phyloP scores from a whole-genome alignment of 2,888 invertebrate species.

The Hesperia comma region DNA sequence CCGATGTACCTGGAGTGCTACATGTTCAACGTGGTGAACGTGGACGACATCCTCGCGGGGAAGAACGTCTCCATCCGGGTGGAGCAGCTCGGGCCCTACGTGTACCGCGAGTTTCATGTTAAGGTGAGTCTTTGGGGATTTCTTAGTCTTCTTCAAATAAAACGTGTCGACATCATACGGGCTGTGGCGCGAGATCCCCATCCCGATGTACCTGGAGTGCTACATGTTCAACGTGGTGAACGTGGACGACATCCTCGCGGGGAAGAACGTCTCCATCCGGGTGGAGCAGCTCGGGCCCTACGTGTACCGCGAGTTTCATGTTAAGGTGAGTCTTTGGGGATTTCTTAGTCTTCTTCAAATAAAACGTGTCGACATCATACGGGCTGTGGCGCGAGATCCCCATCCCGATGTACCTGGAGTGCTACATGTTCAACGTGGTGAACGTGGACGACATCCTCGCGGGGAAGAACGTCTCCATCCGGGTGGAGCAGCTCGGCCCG shows the following conservation, averaged over 20 bases:
- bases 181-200: slow-evolving; percentile 92
- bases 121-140: slow-evolving; percentile 60
- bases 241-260: slow-evolving; percentile 82
- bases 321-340: slow-evolving; percentile 61
- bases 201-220: slow-evolving; percentile 91
- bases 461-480: slow-evolving; percentile 79
- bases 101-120: slow-evolving; percentile 85
- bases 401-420: slow-evolving; percentile 91
- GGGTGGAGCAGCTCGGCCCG: slow-evolving; percentile 87
- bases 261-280: slow-evolving; percentile 79
- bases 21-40: slow-evolving; percentile 92
- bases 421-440: slow-evolving; percentile 91
- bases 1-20: slow-evolving; percentile 91
- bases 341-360: too few relatives aligned
- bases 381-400: slow-evolving; percentile 91
- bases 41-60: slow-evolving; percentile 82
- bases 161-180: slow-evolving; percentile 86
- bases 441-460: slow-evolving; percentile 86
- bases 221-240: slow-evolving; percentile 93
- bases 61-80: slow-evolving; percentile 84
- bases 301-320: slow-evolving; percentile 86
- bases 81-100: slow-evolving; percentile 89
- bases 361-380: slow-evolving; percentile 86
- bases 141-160: too few relatives aligned
- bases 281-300: slow-evolving; percentile 90